Conservation (phyloP, 2,888 invertebrate species). For the Caradrina clavipalpis region DNA sequence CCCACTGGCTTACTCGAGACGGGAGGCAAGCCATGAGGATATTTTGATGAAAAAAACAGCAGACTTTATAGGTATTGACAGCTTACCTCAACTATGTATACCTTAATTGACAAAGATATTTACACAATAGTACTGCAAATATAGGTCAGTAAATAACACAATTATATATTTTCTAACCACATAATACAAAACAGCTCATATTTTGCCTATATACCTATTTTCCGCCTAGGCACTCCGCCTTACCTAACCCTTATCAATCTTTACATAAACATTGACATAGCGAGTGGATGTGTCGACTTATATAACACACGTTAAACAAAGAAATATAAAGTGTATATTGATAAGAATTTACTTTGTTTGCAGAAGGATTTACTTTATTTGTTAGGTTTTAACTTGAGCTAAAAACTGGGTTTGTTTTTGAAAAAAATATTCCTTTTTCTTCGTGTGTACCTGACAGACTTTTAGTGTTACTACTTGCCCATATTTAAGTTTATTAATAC, state of each 20-base stretch:
- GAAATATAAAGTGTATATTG: conserved; percentile 20
- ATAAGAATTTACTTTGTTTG: conserved; percentile 40
- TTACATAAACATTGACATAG: conserved; percentile 46
- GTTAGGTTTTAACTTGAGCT: conserved; percentile 9
- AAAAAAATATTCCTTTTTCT: background rate
- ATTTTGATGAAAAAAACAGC: too few species aligned
- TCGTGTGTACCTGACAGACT: background rate
- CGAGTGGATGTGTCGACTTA: conserved; percentile 30
- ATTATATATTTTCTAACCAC: conserved; percentile 12
- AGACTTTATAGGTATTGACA: too few species aligned
- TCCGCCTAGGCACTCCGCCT: conserved; percentile 28
- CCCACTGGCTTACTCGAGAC: too few species aligned
- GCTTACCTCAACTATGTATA: too few species aligned
- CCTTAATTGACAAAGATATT: too few species aligned
- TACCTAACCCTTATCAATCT: conserved; percentile 46
- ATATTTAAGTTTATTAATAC: too few species aligned
- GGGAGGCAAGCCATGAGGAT: too few species aligned
- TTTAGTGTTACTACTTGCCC: too few species aligned
- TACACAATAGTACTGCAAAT: too few species aligned
- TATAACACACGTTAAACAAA: conserved; percentile 29
- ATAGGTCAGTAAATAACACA: conserved; percentile 25
- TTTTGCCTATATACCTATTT: conserved; percentile 32
- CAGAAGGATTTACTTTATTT: conserved; percentile 10
- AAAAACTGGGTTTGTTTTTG: conserved; percentile 3
- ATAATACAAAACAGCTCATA: conserved; percentile 11